Percentiles rank a stretch among this genome's conserved stretches.
These are phyloP conservation scores for Limnephilus marmoratus DNA, from an alignment of 2,888 invertebrate genomes.

Conservation along the genomic window DNA sequence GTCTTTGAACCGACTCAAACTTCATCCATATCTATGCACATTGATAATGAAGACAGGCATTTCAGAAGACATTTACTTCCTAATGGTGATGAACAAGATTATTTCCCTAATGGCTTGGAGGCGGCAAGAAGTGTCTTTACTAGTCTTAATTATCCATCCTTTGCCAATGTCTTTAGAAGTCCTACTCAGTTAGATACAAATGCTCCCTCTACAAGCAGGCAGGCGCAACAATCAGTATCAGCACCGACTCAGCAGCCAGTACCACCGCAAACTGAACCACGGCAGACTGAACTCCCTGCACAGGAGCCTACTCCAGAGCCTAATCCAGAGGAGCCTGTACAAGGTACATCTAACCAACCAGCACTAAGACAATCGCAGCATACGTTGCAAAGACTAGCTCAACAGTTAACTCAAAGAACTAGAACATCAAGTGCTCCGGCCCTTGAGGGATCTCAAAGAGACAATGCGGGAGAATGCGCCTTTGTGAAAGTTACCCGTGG, in stretches of 20 bases:
- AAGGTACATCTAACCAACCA: conserved; percentile 5
- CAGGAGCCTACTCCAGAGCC: not conserved
- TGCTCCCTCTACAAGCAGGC: conserved; percentile 55
- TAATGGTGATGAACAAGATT: conserved; percentile 32
- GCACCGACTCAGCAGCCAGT: conserved; percentile 62
- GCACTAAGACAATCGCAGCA: conserved; percentile 2
- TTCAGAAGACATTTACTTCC: conserved; percentile 19
- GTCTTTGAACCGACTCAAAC: conserved; percentile 51
- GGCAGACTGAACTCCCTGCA: not conserved
- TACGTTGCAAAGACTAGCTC: conserved; percentile 19
- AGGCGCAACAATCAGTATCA: conserved; percentile 8
- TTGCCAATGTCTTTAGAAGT: conserved; percentile 2
- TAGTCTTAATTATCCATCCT: not conserved
- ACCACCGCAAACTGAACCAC: conserved; percentile 2
- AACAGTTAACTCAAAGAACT: conserved; percentile 32
- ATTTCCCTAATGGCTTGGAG: not conserved
- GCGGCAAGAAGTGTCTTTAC: conserved; percentile 16
- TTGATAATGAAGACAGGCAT: conserved; percentile 50
- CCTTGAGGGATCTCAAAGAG: conserved; percentile 9
- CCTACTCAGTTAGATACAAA: conserved; percentile 6
- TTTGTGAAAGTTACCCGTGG: conserved; percentile 73
- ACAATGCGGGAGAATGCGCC: conserved; percentile 66
- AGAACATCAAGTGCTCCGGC: conserved; percentile 30
- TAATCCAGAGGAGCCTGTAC: not conserved
- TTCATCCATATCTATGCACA: conserved; percentile 53